phyloP scores from a whole-genome alignment of 2,888 invertebrate genomes.

The Zelleria hepariella region DNA sequence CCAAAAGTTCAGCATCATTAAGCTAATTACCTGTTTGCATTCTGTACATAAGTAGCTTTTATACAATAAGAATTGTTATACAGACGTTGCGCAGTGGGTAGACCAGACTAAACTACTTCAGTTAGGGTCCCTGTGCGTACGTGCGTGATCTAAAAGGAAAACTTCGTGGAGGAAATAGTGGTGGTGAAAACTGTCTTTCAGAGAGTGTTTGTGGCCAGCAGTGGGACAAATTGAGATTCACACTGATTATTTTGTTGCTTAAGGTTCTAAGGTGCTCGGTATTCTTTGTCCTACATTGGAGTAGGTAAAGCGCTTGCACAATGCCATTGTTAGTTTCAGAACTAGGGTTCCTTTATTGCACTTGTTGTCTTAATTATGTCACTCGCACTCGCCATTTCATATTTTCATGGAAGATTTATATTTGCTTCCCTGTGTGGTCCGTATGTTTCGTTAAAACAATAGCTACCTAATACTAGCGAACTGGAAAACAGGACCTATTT shows the following conservation, averaged over 20 bases:
- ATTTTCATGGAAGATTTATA: slow-evolving; percentile 11
- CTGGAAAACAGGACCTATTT: no score
- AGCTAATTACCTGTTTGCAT: slow-evolving; percentile 12
- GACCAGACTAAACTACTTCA: no score
- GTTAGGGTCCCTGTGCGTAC: no score
- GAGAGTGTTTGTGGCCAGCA: no score
- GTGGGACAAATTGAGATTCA: no score
- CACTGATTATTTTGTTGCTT: not conserved
- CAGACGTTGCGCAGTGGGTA: no score
- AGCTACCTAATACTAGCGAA: no score
- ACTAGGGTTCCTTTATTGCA: slow-evolving; percentile 5
- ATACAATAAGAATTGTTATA: not conserved
- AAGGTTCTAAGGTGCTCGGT: no score
- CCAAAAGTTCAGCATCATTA: slow-evolving; percentile 17
- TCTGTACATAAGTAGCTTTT: not conserved
- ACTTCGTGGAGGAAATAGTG: no score
- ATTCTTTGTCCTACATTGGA: not conserved
- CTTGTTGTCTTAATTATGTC: slow-evolving; percentile 8
- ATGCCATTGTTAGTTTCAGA: not conserved
- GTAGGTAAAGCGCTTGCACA: not conserved
- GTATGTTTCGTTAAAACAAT: not conserved
- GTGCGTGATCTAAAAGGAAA: no score
- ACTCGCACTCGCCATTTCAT: slow-evolving; percentile 4
- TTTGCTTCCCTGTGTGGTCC: not conserved
- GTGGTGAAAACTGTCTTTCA: no score